Evolutionary conservation across 1,140 invertebrate species (phyloP), one percentile per base, ranked within the genome.

Genomic region (Heliconius himera): DNA sequence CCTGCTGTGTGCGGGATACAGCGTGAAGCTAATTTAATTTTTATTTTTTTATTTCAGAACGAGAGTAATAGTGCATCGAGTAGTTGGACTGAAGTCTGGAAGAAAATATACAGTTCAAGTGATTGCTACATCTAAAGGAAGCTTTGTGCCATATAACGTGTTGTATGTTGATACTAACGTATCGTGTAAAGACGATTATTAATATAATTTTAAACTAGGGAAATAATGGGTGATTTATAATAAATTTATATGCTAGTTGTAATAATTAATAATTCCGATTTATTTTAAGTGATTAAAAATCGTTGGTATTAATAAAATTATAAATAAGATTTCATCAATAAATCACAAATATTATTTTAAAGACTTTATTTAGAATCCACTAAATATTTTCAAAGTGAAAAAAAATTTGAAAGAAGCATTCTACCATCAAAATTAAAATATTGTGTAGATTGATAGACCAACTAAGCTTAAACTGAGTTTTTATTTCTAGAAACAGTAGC

Each of bases 61-160:
- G 4, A 87, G 86, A 75, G 92, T 89, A 8, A 92, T 94, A 66
- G 81, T 88, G 22, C 90, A 93, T 46, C 93, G 91, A 83, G 87
- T 94, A 20, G 76, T 60, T 16, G 91, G 91, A 5, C 70, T 94
- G 33, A 90, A 88, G 70, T 66, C 91, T 0, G 93, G 89, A 74
- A 88, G 82, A 51, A 93, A 93, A 80, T 94, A 94, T 71, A 90
- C 88, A 1, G 85, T 94, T 33, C 91, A 93, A 86, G 91, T 94
- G 0, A 89, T 87, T 16, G 93, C 93, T 8, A 82, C 89, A 0
- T 90, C 78, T 26, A 92, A 90, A 83, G 91, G 90, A 36, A 89
- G 79, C 76, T 83, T 86, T 13, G 89, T 94, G 22, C 93, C 93
- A 8, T 94, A 94, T 76, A 91, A 90, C 51, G 80, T 88, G 22